These are phyloP conservation scores for Tetrapedia diversipes DNA, from an alignment of 2,888 invertebrate genomes.

Conservation along the genomic window DNA sequence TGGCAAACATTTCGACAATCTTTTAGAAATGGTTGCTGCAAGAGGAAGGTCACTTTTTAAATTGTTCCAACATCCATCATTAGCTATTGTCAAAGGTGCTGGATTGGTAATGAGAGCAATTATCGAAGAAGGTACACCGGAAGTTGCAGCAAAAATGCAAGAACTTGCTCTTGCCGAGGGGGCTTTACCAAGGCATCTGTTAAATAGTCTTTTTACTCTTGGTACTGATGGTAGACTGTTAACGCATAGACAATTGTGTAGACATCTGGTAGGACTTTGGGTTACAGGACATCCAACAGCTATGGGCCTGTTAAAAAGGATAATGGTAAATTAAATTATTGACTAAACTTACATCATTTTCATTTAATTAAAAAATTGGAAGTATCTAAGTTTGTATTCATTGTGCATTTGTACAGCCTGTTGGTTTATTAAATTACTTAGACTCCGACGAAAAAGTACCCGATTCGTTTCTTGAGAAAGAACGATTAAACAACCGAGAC, in stretches of 20 bases:
- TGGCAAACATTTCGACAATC: slow-evolving; percentile 96
- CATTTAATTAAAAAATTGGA: slow-evolving; percentile 32
- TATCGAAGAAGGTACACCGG: slow-evolving; percentile 98
- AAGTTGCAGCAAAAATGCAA: slow-evolving; percentile 97
- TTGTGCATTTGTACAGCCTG: slow-evolving; percentile 87
- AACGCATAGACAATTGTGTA: slow-evolving; percentile 95
- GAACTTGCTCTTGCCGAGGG: slow-evolving; percentile 97
- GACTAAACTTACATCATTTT: slow-evolving; percentile 35
- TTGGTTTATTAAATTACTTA: slow-evolving; percentile 94
- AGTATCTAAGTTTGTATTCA: slow-evolving; percentile 48
- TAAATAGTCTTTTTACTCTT: slow-evolving; percentile 93
- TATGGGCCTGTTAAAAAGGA: slow-evolving; percentile 92
- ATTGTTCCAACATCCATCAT: slow-evolving; percentile 97
- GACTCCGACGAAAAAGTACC: slow-evolving; percentile 95
- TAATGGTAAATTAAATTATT: slow-evolving; percentile 87
- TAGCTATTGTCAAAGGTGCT: slow-evolving; percentile 99
- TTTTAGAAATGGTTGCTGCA: slow-evolving; percentile 96
- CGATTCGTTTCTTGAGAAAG: slow-evolving; percentile 88
- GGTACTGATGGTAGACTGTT: slow-evolving; percentile 91
- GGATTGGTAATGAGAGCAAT: slow-evolving; percentile 98
- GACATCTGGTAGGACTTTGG: slow-evolving; percentile 98
- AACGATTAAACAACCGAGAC: slow-evolving; percentile 91
- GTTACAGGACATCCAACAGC: slow-evolving; percentile 96
- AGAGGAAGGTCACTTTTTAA: slow-evolving; percentile 95
- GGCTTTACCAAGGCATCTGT: slow-evolving; percentile 95